Base-by-base conservation (phyloP, 2,113 vertebrate genomes). In the Thalassoma bifasciatum region DNA sequence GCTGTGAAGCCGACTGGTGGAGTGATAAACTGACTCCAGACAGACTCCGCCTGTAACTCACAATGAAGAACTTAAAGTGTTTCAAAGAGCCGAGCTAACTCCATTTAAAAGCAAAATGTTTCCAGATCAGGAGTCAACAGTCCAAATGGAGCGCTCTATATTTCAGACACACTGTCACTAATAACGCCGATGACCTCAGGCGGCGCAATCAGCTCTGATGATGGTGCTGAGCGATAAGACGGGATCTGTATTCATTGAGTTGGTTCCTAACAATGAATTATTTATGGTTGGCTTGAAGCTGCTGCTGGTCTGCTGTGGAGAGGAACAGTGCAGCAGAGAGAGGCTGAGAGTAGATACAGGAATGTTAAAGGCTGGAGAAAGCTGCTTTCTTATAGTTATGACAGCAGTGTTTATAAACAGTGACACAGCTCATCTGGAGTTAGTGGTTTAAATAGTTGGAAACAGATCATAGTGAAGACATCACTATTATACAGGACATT, bases 231-330 rank as follows among this genome's bases (percentile, higher is more conserved):
- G 75, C 84, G 88, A 90, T 91, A 93, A 91, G 82, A 86, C 86
- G 77, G 77, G 88, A 92, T 94, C 92, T 89, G 91, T 93, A 94
- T 94, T 94, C 94, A 90, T 83, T 84, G 86, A 89, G 93, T 90
- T 86, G 38, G 56, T 88, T 90, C 88, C 73, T 82, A 79, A 82
- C 78, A 66, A 93, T 95, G 91, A 94, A 95, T 95, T 89, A 94
- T 94, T 91, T 88, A 94, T 94, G 88, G 36, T 52, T 84, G 44
- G 90, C 90, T 93, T 75, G 77, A 77, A 92, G 92, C 90, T 60
- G 79, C 79, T 75, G 72, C 82, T 82, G 72, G 58, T 54, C 59
- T 58, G 81, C 58, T 75, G 67, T 69, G 82, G 53, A 81, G 72
- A 62, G 60, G 79, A 85, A 77, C 44, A 68, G 70, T 66, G 78